phyloP scores from a whole-genome alignment of 2,888 invertebrate genomes.

The Xiphydria camelus region DNA sequence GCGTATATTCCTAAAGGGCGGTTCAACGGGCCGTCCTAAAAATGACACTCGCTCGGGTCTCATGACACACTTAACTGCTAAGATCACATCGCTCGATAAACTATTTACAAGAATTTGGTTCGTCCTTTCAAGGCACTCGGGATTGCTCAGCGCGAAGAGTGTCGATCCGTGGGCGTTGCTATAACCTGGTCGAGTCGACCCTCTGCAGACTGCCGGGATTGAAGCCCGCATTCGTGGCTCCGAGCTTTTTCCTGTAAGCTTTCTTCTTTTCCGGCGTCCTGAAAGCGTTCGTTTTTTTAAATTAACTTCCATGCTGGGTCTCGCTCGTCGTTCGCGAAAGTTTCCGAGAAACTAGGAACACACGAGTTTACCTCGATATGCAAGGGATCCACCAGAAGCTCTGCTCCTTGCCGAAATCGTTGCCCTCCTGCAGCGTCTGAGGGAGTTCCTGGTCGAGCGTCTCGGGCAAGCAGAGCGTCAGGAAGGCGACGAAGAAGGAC shows the following conservation, averaged over 20 bases:
- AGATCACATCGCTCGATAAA: neutral
- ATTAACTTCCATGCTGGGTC: no score
- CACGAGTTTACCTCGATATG: slow-evolving; percentile 44
- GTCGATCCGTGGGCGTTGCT: slow-evolving; percentile 29
- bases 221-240: slow-evolving; percentile 48
- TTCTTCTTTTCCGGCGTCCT: slow-evolving; percentile 48
- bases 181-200: slow-evolving; percentile 52
- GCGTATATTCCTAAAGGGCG: no score
- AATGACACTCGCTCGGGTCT: no score
- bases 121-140: no score
- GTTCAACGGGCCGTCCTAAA: no score
- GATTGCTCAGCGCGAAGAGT: no score
- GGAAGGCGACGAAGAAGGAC: slow-evolving; percentile 73
- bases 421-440: slow-evolving; percentile 83
- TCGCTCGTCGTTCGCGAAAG: no score
- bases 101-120: slow-evolving; percentile 6
- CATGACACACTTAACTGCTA: neutral
- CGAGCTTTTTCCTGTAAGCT: slow-evolving; percentile 40
- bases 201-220: slow-evolving; percentile 48
- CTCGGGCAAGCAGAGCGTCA: slow-evolving; percentile 81
- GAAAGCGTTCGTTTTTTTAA: no score
- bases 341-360: no score
- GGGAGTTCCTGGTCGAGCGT: slow-evolving; percentile 85
- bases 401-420: slow-evolving; percentile 80
- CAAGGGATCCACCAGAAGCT: slow-evolving; percentile 79